phyloP scores from a whole-genome alignment of 2,888 invertebrate genomes.

The Sesamia inferens region DNA sequence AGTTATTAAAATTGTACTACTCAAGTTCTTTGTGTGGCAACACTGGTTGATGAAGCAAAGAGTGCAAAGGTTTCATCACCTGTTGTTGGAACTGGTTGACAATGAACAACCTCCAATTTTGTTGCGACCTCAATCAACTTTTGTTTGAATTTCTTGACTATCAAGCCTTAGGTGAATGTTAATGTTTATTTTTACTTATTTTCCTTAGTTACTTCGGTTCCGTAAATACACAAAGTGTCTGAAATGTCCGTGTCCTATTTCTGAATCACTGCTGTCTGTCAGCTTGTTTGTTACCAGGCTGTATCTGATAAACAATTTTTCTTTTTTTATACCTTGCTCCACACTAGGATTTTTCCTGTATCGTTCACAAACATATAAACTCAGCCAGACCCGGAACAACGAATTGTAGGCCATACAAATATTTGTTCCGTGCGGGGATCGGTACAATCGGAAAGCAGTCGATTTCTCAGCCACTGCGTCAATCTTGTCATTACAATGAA shows the following conservation, averaged over 20 bases:
- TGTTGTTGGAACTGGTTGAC: conserved; percentile 43
- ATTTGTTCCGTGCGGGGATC: too few relatives aligned
- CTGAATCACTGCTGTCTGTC: not conserved
- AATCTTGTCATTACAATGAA: too few relatives aligned
- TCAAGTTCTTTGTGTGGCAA: conserved; percentile 8
- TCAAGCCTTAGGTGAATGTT: conserved; percentile 16
- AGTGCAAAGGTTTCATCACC: conserved; percentile 32
- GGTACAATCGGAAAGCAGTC: too few relatives aligned
- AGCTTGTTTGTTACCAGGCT: not conserved
- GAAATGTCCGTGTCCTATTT: not conserved
- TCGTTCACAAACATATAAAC: too few relatives aligned
- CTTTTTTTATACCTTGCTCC: too few relatives aligned
- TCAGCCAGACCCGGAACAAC: too few relatives aligned
- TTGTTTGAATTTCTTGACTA: conserved; percentile 23
- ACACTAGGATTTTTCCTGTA: too few relatives aligned
- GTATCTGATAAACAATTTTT: not conserved
- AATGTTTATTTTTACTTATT: not conserved
- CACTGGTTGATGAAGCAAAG: conserved; percentile 5
- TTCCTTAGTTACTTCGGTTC: not conserved
- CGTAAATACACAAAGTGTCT: not conserved
- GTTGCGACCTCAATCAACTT: conserved; percentile 36
- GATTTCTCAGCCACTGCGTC: too few relatives aligned
- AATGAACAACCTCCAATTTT: conserved; percentile 37
- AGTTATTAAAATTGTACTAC: conserved; percentile 34
- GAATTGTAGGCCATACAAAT: too few relatives aligned